These are phyloP conservation scores for Cataglyphis hispanica DNA, from an alignment of 1,140 invertebrate species.

Conservation along the genomic window DNA sequence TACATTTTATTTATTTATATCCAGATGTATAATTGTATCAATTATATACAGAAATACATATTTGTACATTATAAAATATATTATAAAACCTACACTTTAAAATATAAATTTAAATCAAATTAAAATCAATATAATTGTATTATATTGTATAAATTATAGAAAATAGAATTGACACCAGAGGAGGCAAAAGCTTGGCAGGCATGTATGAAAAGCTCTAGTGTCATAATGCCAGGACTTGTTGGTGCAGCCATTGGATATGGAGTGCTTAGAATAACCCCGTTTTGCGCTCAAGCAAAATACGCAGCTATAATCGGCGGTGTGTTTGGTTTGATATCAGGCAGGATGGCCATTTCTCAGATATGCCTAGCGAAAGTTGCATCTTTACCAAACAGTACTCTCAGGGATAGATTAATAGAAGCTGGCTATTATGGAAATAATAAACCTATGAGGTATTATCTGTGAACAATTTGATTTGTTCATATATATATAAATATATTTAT, in stretches of 20 bases:
- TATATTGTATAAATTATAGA: background rate
- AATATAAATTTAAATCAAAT: background rate
- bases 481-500: background rate
- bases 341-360: background rate
- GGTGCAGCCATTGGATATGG: background rate
- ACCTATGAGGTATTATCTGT: slow-evolving; percentile 1
- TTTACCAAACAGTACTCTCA: slow-evolving; percentile 40
- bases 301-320: background rate
- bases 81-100: background rate
- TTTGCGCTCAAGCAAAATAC: background rate
- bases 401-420: background rate
- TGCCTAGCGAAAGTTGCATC: slow-evolving; percentile 12
- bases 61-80: background rate
- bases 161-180: slow-evolving; percentile 1
- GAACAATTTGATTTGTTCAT: background rate
- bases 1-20: background rate
- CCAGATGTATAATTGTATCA: background rate
- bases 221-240: background rate
- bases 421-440: background rate
- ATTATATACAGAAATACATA: background rate
- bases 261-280: background rate
- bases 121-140: background rate
- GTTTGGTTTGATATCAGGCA: background rate
- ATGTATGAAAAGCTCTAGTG: slow-evolving; percentile 3
- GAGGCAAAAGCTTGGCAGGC: background rate